Percentiles rank a stretch among this genome's conserved stretches.
Conservation (phyloP, 1,140 invertebrate genomes). For the Drosophila gunungcola region DNA sequence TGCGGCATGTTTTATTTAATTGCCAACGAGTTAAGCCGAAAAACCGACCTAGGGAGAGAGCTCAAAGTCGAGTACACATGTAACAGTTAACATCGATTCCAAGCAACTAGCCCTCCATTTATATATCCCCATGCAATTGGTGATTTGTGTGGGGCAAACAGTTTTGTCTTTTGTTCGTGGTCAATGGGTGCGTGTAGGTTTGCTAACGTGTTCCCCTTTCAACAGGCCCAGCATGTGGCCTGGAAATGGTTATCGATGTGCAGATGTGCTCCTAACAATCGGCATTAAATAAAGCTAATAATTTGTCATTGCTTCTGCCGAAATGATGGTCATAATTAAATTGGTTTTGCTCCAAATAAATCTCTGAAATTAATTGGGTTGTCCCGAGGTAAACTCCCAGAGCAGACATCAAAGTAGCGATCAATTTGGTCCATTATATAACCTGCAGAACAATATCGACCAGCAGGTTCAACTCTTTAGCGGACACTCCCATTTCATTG, state of each 20-base stretch:
- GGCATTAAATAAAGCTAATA: slow-evolving; percentile 31
- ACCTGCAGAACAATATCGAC: slow-evolving; percentile 18
- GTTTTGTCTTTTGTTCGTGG: slow-evolving; percentile 40
- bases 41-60: slow-evolving; percentile 39
- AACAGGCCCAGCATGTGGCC: slow-evolving; percentile 28
- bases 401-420: slow-evolving; percentile 10
- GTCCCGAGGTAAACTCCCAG: neutral
- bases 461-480: slow-evolving; percentile 5
- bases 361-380: slow-evolving; percentile 25
- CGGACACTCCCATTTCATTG: slow-evolving; percentile 43
- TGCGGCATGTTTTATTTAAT: slow-evolving; percentile 79
- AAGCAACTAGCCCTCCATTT: slow-evolving; percentile 23
- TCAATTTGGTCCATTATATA: slow-evolving; percentile 32
- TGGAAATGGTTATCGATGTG: slow-evolving; percentile 9
- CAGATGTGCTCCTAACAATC: neutral
- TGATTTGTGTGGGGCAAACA: slow-evolving; percentile 30
- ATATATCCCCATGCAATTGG: slow-evolving; percentile 23
- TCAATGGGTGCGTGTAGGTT: slow-evolving; percentile 29
- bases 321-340: slow-evolving; percentile 17
- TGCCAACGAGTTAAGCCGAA: slow-evolving; percentile 60
- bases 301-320: slow-evolving; percentile 40
- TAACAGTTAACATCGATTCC: slow-evolving; percentile 51
- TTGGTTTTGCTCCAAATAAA: slow-evolving; percentile 27
- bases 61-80: slow-evolving; percentile 58
- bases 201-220: slow-evolving; percentile 26